phyloP scores from a whole-genome alignment of 2,797 vertebrate genomes.

The Syncerus caffer region DNA sequence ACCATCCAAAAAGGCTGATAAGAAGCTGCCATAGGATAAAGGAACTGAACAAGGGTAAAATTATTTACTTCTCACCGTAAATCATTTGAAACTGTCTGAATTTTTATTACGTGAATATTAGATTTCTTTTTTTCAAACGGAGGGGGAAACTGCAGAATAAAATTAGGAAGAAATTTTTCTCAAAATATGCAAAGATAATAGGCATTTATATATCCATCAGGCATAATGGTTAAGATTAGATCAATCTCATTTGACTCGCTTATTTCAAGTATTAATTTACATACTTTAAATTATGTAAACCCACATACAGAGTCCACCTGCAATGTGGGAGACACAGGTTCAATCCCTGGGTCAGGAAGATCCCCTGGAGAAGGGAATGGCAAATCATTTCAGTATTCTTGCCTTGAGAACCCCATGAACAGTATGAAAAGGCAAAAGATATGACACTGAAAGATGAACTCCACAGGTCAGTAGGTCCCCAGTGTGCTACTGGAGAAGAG shows the following conservation, averaged over 20 bases:
- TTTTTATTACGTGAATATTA: background rate
- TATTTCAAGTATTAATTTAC: constrained; percentile 19
- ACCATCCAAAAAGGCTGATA: background rate
- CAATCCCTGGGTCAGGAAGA: background rate
- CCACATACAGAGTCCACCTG: background rate
- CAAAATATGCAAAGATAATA: constrained; percentile 34
- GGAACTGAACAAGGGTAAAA: background rate
- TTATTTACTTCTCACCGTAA: background rate
- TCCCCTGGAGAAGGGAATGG: background rate
- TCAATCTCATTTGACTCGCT: background rate
- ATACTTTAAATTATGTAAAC: background rate
- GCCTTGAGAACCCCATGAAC: background rate
- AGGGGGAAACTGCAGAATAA: background rate
- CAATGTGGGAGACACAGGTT: background rate
- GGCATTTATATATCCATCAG: background rate
- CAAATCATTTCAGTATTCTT: background rate
- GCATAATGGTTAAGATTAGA: background rate
- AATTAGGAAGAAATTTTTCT: background rate
- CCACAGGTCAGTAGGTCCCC: background rate
- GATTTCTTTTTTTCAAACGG: background rate
- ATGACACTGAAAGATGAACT: background rate
- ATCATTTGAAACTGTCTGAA: background rate
- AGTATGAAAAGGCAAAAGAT: background rate
- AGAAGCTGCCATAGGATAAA: background rate
- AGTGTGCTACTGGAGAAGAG: background rate